These are phyloP conservation scores for Philereme transversata DNA, from an alignment of 2,888 invertebrate species.

Conservation along the genomic window DNA sequence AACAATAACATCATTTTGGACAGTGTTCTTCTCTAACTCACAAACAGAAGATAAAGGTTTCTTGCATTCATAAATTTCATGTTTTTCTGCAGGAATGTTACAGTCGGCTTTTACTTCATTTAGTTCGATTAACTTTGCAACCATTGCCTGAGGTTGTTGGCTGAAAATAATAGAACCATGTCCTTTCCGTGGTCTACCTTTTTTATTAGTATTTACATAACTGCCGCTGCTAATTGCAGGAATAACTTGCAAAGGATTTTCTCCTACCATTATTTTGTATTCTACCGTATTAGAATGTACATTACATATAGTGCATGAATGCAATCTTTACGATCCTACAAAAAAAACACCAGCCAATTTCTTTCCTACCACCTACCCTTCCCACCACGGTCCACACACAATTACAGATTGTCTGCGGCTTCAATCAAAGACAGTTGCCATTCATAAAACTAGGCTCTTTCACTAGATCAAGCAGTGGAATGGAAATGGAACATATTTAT, in stretches of 20 bases:
- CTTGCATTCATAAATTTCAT: background rate
- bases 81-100: background rate
- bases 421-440: too few relatives aligned
- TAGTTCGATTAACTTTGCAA: conserved; percentile 54
- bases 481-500: too few relatives aligned
- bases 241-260: conserved; percentile 52
- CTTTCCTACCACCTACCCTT: too few relatives aligned
- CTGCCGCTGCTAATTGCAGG: conserved; percentile 12
- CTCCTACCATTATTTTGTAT: conserved; percentile 40
- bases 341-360: too few relatives aligned
- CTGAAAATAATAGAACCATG: conserved; percentile 54
- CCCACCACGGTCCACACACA: too few relatives aligned
- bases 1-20: background rate
- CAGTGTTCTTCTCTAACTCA: background rate
- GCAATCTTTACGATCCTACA: too few relatives aligned
- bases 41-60: too few relatives aligned
- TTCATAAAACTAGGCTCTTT: too few relatives aligned
- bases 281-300: too few relatives aligned
- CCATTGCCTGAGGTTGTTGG: conserved; percentile 64
- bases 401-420: too few relatives aligned
- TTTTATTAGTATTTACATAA: conserved; percentile 41
- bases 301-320: too few relatives aligned
- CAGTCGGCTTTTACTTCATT: conserved; percentile 10
- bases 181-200: conserved; percentile 59
- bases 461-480: too few relatives aligned